Evolutionary conservation across 2,113 vertebrate genomes (phyloP).

Genomic region (Gnathonemus longibarbis): DNA sequence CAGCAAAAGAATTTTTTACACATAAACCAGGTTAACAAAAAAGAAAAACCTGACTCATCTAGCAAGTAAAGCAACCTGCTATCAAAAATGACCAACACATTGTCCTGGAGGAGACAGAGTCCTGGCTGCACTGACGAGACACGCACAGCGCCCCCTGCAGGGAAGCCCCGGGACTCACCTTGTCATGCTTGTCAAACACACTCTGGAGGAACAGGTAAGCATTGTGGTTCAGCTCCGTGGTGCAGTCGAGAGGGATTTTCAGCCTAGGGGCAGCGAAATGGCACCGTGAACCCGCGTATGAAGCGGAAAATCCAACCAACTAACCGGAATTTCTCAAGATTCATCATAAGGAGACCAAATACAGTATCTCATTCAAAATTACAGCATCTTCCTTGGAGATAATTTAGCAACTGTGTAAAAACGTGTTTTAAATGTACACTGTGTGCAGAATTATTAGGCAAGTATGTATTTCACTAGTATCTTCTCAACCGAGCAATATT

Average conservation of each 20-base stretch:
- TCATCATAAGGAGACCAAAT: background rate
- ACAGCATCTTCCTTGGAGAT: background rate
- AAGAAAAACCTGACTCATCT: background rate
- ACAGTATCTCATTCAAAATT: background rate
- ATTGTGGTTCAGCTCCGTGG: conserved; percentile 95
- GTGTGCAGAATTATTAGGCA: too few relatives aligned
- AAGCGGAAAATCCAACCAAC: background rate
- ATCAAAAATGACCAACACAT: background rate
- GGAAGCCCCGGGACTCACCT: conserved; percentile 64
- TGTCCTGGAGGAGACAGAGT: background rate
- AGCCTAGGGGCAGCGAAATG: conserved; percentile 58
- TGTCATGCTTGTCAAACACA: conserved; percentile 97
- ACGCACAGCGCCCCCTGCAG: background rate
- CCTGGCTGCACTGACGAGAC: background rate
- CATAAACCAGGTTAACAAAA: background rate
- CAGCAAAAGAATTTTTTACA: background rate
- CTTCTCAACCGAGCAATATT: too few relatives aligned
- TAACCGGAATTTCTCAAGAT: background rate
- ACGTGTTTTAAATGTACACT: background rate
- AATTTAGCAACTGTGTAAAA: background rate
- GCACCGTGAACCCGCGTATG: background rate
- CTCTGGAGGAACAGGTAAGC: conserved; percentile 97
- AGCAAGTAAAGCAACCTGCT: background rate
- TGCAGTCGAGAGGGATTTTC: conserved; percentile 88
- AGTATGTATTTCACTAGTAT: too few relatives aligned